Percentiles rank a stretch among this genome's conserved stretches.
Evolutionary conservation across 2,113 vertebrate species (phyloP).

Genomic region (Ibidorhyncha struthersii): DNA sequence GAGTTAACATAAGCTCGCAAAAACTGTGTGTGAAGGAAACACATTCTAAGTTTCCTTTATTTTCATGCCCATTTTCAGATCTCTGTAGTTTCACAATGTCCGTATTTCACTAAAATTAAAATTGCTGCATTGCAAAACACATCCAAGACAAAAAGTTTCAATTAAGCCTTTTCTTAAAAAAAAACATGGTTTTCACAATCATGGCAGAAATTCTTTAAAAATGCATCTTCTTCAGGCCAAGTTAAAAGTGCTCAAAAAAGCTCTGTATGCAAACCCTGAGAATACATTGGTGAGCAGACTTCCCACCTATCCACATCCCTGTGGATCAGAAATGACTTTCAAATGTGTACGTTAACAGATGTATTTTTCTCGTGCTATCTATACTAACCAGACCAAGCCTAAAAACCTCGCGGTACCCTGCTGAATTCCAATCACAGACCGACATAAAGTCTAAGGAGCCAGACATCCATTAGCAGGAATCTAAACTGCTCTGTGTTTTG

Average conservation of each 20-base stretch:
- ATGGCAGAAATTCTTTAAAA: background rate
- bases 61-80: slow-evolving; percentile 31
- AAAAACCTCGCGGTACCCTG: rapidly evolving
- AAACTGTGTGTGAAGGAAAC: background rate
- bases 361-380: background rate
- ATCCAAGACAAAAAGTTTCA: slow-evolving; percentile 6
- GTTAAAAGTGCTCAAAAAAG: background rate
- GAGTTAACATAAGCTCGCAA: background rate
- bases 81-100: slow-evolving; percentile 28
- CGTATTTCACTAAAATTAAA: slow-evolving; percentile 23
- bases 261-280: rapidly evolving
- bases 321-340: background rate
- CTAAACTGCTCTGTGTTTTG: background rate
- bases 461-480: background rate
- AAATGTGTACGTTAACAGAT: rapidly evolving
- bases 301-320: background rate
- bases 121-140: background rate
- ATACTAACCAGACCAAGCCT: background rate
- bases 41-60: background rate
- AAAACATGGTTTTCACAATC: background rate
- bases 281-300: background rate
- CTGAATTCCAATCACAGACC: background rate
- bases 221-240: background rate
- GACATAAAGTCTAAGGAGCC: background rate
- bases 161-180: background rate